Percentiles rank a stretch among this genome's conserved stretches.
Conservation (phyloP, 2,888 invertebrate species). For the Imbricaverruca yamaguchii region DNA sequence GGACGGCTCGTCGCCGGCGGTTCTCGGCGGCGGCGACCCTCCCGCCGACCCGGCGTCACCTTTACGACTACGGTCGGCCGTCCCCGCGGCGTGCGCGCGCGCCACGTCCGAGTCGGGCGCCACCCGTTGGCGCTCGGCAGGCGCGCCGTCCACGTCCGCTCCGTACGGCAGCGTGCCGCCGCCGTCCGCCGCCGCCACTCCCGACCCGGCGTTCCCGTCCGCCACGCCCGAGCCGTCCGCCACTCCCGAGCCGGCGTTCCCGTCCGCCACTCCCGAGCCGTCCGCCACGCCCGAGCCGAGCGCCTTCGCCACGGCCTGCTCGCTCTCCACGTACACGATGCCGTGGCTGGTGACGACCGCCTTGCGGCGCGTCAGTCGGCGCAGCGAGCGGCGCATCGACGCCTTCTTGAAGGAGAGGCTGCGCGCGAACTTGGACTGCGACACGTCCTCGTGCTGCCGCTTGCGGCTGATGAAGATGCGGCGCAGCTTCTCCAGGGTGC, state of each 20-base stretch:
- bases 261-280: not conserved
- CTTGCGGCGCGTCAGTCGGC: slow-evolving; percentile 3
- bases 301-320: not conserved
- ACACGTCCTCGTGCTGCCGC: not conserved
- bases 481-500: not conserved
- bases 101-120: no score
- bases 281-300: not conserved
- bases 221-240: not conserved
- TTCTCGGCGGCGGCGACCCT: no score
- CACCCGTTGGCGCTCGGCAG: no score
- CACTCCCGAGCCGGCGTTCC: not conserved
- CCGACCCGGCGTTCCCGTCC: not conserved
- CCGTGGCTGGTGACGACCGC: slow-evolving; percentile 16
- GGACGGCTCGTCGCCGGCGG: no score
- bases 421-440: slow-evolving; percentile 25
- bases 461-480: not conserved
- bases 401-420: slow-evolving; percentile 32
- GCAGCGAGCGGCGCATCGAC: slow-evolving; percentile 30
- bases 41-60: no score
- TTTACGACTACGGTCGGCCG: no score
- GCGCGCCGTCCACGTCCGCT: no score
- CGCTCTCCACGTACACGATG: slow-evolving; percentile 11
- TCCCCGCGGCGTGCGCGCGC: no score
- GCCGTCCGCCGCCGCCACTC: not conserved
- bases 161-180: no score